Evolutionary conservation across 1,140 invertebrate species (phyloP), one percentile per base, ranked within the genome.

Genomic region (Caenorhabditis inopinata): DNA sequence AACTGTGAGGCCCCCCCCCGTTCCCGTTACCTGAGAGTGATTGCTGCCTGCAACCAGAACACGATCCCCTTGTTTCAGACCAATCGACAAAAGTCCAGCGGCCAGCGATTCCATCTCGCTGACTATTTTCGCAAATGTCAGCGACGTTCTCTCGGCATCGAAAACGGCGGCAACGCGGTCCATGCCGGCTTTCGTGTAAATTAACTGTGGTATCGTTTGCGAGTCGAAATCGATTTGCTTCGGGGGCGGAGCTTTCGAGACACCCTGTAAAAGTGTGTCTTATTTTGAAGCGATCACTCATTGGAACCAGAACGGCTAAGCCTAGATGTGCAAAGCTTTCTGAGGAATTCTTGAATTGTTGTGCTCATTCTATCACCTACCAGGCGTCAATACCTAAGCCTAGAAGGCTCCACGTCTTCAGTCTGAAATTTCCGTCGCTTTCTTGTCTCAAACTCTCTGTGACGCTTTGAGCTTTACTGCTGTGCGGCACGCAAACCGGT

Each of bases 31-130:
- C 49, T 86, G 83, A 35, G 76, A 80, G 25, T 87, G 82, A 58
- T 87, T 87, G 73, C 87, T 81, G 16, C 86, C 86, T 74, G 81
- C 81, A 11, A 87, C 84, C 3, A 87, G 82, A 79, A 87, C 78
- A 27, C 86, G 51, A 48, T 88, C 86, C 27, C 78, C 78, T 21
- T 74, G 45, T 58, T 85, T 62, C n/a, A 87, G 51, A 21, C 85
- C 85, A 35, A 53, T 68, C 11, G 85, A 51, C 14, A 88, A 47
- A 25, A 87, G 73, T n/a, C 86, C 86, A 16, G 86, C 85, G 16
- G 87, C 86, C 1, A 87, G 76, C 21, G 82, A 76, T 78, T 87
- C 86, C 83, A 87, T 87, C 82, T 87, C 62, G 21, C 12, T 82
- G 27, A 81, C 79, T 21, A 87, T 49, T 51, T 80, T 79, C 21